Evolutionary conservation across 2,888 invertebrate species (phyloP).

Genomic region (Chrysomela aeneicollis): DNA sequence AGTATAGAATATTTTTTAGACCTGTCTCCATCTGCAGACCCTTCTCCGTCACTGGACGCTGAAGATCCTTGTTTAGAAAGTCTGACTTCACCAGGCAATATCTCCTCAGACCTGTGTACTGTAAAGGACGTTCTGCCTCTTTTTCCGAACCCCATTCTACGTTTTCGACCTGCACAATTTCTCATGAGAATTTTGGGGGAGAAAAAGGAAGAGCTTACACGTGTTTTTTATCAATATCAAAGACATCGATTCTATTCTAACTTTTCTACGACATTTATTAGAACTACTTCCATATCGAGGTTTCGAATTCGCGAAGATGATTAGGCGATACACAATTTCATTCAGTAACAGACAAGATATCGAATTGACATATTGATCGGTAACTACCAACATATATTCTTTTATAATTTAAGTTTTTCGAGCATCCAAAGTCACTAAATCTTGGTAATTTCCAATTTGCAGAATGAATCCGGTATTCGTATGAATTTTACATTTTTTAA

Average conservation of each 20-base stretch:
- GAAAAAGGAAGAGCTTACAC: constrained; percentile 50
- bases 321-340: neutral
- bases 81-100: constrained; percentile 86
- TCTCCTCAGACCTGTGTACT: constrained; percentile 98
- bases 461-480: too few species aligned
- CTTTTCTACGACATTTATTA: constrained; percentile 20
- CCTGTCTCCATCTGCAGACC: constrained; percentile 86
- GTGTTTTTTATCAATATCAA: constrained; percentile 37
- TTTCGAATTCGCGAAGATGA: too few species aligned
- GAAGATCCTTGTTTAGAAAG: constrained; percentile 82
- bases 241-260: constrained; percentile 47
- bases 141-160: constrained; percentile 94
- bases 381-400: too few species aligned
- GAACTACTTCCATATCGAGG: constrained; percentile 4
- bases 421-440: too few species aligned
- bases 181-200: constrained; percentile 15
- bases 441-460: too few species aligned
- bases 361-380: too few species aligned
- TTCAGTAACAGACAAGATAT: constrained; percentile 4
- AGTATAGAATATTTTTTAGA: constrained; percentile 53
- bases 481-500: too few species aligned
- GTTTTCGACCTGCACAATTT: constrained; percentile 78
- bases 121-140: constrained; percentile 96
- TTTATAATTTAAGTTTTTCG: too few species aligned
- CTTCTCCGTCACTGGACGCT: constrained; percentile 92